Conservation (phyloP, 2,113 vertebrate genomes). For the Petrocephalus zakoni region DNA sequence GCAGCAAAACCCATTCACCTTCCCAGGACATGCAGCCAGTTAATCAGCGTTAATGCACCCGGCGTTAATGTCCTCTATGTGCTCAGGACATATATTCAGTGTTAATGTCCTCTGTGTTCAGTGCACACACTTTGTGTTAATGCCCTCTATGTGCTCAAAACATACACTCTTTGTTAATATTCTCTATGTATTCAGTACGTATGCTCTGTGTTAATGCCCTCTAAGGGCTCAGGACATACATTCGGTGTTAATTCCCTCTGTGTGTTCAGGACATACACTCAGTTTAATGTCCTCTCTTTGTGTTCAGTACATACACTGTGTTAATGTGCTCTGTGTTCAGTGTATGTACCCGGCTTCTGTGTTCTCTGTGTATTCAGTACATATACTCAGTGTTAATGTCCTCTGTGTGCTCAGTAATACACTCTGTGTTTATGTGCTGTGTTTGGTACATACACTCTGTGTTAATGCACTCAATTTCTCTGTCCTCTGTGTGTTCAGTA, state of each 20-base stretch:
- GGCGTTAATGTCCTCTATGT: neutral
- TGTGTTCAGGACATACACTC: neutral
- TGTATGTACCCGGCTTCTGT: neutral
- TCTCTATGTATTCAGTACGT: neutral
- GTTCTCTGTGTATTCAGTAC: neutral
- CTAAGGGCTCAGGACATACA: neutral
- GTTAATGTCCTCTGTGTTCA: neutral
- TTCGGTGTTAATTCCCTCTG: neutral
- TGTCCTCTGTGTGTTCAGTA: neutral
- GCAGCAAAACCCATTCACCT: constrained; percentile 1
- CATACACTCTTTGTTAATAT: neutral
- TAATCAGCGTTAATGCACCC: constrained; percentile 6
- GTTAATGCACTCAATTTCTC: neutral
- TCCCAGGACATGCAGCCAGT: constrained; percentile 1
- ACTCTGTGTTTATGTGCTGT: neutral
- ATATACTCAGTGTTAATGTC: neutral
- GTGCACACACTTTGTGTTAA: neutral
- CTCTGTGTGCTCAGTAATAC: neutral
- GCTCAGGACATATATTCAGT: neutral
- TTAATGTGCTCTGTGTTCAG: neutral
- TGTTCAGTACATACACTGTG: neutral
- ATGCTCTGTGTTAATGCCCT: neutral
- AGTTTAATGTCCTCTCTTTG: neutral
- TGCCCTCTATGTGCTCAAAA: neutral
- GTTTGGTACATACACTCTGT: neutral